These are phyloP conservation scores for Pseudomyrmex pallidus DNA, from an alignment of 1,140 invertebrate genomes.

Conservation along the genomic window DNA sequence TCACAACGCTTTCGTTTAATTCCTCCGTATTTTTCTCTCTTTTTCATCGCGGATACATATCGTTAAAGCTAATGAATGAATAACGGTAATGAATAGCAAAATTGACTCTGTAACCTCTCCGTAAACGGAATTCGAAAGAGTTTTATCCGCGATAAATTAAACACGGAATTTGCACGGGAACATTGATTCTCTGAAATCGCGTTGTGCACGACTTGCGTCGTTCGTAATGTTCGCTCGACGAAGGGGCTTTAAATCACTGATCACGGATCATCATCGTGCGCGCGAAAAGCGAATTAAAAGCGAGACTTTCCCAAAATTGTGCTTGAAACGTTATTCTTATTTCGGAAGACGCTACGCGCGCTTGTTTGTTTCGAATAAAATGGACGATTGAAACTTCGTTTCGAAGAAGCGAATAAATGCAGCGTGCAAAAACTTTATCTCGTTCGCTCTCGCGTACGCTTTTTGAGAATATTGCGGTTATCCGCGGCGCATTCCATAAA, in stretches of 20 bases:
- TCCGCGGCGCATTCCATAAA: background rate
- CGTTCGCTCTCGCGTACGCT: background rate
- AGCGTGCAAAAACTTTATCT: background rate
- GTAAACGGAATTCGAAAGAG: conserved; percentile 37
- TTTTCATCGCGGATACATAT: conserved; percentile 19
- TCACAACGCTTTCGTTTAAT: background rate
- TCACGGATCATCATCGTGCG: too few species aligned
- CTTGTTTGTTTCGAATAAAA: background rate
- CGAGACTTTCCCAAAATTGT: conserved; percentile 1
- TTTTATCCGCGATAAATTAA: conserved; percentile 16
- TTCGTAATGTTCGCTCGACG: too few species aligned
- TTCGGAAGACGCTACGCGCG: background rate
- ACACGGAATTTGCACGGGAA: conserved; percentile 14
- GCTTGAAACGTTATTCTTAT: background rate
- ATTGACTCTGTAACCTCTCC: background rate
- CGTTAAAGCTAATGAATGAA: conserved; percentile 27
- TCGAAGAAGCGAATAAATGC: background rate
- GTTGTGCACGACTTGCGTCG: background rate
- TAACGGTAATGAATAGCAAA: conserved; percentile 44
- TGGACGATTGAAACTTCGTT: background rate
- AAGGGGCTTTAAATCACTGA: background rate
- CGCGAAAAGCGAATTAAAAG: background rate
- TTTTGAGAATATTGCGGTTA: background rate
- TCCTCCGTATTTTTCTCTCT: background rate
- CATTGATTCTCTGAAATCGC: conserved; percentile 27